Conservation (phyloP, 2,797 vertebrate genomes). For the Rhinogobio ventralis region DNA sequence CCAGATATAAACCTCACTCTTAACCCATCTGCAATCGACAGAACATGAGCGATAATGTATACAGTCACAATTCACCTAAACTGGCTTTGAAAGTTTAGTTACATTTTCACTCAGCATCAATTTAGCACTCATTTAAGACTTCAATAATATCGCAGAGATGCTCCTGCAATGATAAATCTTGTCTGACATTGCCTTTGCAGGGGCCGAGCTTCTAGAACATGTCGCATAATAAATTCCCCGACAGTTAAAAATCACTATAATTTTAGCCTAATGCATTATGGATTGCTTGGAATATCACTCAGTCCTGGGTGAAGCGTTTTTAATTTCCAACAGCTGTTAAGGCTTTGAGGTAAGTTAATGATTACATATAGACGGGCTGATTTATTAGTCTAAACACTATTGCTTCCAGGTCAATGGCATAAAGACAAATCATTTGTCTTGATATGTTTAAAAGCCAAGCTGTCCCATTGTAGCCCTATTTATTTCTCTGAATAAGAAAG, state of each 20-base stretch:
- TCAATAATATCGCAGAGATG: constrained; percentile 90
- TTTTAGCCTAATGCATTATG: constrained; percentile 99
- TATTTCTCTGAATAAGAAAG: constrained; percentile 80
- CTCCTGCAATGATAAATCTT: constrained; percentile 91
- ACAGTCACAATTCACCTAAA: constrained; percentile 82
- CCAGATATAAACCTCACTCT: constrained; percentile 13
- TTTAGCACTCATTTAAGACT: constrained; percentile 90
- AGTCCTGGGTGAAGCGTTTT: constrained; percentile 96
- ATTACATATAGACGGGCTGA: constrained; percentile 99
- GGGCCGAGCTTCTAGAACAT: constrained; percentile 93
- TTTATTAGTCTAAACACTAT: constrained; percentile 99
- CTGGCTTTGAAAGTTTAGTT: constrained; percentile 84
- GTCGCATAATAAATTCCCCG: constrained; percentile 97
- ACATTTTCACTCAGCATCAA: constrained; percentile 86
- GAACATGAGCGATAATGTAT: constrained; percentile 70
- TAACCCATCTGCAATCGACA: constrained; percentile 49
- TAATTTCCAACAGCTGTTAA: constrained; percentile 99
- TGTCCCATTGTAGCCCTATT: constrained; percentile 88
- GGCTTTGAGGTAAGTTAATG: constrained; percentile 98
- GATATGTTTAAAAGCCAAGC: constrained; percentile 95
- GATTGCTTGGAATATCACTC: constrained; percentile 99
- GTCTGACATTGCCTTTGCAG: constrained; percentile 89
- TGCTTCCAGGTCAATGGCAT: constrained; percentile 98
- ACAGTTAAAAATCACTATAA: constrained; percentile 99
- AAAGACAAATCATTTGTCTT: constrained; percentile 99